phyloP scores from a whole-genome alignment of 1,140 invertebrate species.

The Antheraea pernyi region DNA sequence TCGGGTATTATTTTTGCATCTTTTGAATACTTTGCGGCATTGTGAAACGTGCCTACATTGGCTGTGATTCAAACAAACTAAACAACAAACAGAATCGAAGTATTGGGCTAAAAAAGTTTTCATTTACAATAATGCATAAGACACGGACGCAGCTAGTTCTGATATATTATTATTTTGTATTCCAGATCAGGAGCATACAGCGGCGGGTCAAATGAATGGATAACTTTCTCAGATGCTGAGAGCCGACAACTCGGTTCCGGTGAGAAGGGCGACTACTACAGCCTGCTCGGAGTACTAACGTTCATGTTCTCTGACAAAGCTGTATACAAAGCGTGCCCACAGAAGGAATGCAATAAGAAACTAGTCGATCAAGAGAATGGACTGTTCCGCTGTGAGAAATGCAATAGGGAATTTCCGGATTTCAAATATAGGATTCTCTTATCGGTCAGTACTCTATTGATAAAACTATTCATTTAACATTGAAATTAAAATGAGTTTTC shows the following conservation, averaged over 20 bases:
- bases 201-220: slow-evolving; percentile 80
- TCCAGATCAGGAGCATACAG: slow-evolving; percentile 60
- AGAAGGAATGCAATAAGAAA: slow-evolving; percentile 95
- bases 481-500: no score
- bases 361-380: slow-evolving; percentile 93
- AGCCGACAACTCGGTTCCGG: slow-evolving; percentile 81
- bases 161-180: not conserved
- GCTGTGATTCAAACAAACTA: no score
- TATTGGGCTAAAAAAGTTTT: no score
- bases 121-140: no score
- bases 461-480: no score
- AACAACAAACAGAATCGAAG: no score
- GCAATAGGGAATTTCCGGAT: slow-evolving; percentile 89
- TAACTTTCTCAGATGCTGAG: slow-evolving; percentile 87
- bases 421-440: slow-evolving; percentile 93
- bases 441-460: slow-evolving; percentile 81
- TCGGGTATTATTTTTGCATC: no score
- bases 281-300: slow-evolving; percentile 60
- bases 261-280: slow-evolving; percentile 90
- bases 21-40: no score
- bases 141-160: no score
- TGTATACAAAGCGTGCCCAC: slow-evolving; percentile 94
- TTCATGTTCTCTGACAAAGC: slow-evolving; percentile 86
- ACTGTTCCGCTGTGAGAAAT: slow-evolving; percentile 96
- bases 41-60: no score